Evolutionary conservation across 2,797 vertebrate genomes (phyloP).

Genomic region (Bothrops alternatus): DNA sequence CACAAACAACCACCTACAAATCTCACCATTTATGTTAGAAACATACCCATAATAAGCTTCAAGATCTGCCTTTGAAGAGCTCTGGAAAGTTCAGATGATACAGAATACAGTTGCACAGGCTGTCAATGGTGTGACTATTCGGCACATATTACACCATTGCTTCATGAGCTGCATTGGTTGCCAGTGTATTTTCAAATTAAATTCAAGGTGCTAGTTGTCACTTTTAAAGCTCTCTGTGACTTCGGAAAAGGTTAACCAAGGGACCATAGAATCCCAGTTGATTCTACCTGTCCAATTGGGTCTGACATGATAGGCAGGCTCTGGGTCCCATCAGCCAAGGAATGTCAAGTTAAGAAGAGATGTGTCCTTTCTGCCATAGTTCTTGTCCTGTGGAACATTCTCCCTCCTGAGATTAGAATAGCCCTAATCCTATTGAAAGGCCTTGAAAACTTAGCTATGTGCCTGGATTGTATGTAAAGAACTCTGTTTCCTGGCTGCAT

Average conservation of each 20-base stretch:
- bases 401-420: too few relatives aligned
- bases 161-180: too few relatives aligned
- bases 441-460: too few relatives aligned
- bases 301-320: not conserved
- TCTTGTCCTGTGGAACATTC: not conserved
- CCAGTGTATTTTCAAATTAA: not conserved
- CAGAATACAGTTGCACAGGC: too few relatives aligned
- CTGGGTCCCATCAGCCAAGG: not conserved
- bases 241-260: not conserved
- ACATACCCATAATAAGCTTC: too few relatives aligned
- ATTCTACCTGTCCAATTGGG: not conserved
- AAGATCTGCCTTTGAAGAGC: too few relatives aligned
- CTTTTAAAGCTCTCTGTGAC: not conserved
- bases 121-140: too few relatives aligned
- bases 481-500: too few relatives aligned
- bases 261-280: not conserved
- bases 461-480: too few relatives aligned
- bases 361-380: not conserved
- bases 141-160: too few relatives aligned
- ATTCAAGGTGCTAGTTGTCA: not conserved
- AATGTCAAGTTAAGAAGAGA: not conserved
- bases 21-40: not conserved
- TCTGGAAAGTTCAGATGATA: too few relatives aligned
- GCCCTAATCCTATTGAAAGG: too few relatives aligned
- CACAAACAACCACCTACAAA: not conserved